phyloP scores from a whole-genome alignment of 2,888 invertebrate species.

The Ornithoptera priamus region DNA sequence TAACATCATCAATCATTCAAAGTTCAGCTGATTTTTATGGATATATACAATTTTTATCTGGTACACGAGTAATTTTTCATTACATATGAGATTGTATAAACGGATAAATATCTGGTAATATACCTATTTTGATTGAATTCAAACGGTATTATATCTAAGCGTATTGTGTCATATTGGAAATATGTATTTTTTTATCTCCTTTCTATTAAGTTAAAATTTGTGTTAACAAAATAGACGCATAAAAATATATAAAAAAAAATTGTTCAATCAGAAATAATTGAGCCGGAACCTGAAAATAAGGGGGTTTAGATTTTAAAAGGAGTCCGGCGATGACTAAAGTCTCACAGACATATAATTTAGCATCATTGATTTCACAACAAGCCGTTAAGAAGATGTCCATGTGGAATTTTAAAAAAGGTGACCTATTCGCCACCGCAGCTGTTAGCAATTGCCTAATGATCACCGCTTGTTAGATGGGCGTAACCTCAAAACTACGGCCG shows the following conservation, averaged over 20 bases:
- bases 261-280: slow-evolving; percentile 17
- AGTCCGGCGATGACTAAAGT: slow-evolving; percentile 36
- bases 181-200: no score
- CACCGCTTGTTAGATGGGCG: slow-evolving; percentile 57
- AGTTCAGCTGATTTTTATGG: no score
- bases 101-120: no score
- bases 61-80: no score
- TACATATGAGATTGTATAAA: no score
- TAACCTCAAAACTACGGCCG: slow-evolving; percentile 42
- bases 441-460: slow-evolving; percentile 56
- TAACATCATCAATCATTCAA: no score
- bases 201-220: no score
- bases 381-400: slow-evolving; percentile 52
- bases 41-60: no score
- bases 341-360: slow-evolving; percentile 51
- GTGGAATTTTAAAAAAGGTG: slow-evolving; percentile 47
- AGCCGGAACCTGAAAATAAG: slow-evolving; percentile 15
- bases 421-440: slow-evolving; percentile 53
- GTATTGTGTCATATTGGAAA: no score
- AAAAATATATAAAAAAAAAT: slow-evolving; percentile 22
- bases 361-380: slow-evolving; percentile 57
- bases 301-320: slow-evolving; percentile 29
- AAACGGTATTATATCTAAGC: no score
- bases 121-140: no score
- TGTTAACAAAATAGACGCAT: not conserved